Percentiles rank a stretch among this genome's conserved stretches.
These are phyloP conservation scores for Sycobia sp. DNA, from an alignment of 1,140 invertebrate species.

Conservation along the genomic window DNA sequence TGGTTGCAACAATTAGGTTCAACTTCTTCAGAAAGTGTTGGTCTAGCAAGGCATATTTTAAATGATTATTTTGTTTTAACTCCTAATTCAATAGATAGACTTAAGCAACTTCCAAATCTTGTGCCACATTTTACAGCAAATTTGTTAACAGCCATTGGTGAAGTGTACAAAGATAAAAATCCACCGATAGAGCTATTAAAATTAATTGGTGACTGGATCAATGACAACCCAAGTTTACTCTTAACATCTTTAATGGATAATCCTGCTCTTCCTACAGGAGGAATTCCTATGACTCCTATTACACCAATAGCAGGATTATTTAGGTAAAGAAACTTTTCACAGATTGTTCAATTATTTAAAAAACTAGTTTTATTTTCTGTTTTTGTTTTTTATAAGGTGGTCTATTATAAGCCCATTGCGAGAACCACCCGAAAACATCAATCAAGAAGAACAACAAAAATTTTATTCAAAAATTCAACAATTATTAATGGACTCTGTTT, in stretches of 20 bases:
- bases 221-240: slow-evolving; percentile 70
- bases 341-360: not conserved
- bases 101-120: slow-evolving; percentile 71
- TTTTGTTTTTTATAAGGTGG: slow-evolving; percentile 44
- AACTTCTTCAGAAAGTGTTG: slow-evolving; percentile 72
- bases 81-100: slow-evolving; percentile 67
- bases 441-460: slow-evolving; percentile 46
- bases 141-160: slow-evolving; percentile 79
- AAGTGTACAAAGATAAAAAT: slow-evolving; percentile 68
- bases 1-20: slow-evolving; percentile 84
- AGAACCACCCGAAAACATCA: slow-evolving; percentile 23
- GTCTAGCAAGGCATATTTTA: slow-evolving; percentile 75
- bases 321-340: slow-evolving; percentile 41
- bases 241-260: slow-evolving; percentile 73
- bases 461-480: slow-evolving; percentile 59
- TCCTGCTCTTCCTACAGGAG: slow-evolving; percentile 72
- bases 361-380: not conserved
- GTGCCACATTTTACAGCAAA: slow-evolving; percentile 81
- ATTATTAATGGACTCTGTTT: slow-evolving; percentile 57
- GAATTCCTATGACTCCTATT: slow-evolving; percentile 81
- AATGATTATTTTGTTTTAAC: slow-evolving; percentile 78
- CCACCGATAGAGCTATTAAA: slow-evolving; percentile 51
- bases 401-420: slow-evolving; percentile 55
- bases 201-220: slow-evolving; percentile 56
- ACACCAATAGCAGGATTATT: slow-evolving; percentile 80